Base-by-base conservation (phyloP, 2,113 vertebrate species). In the Bombycilla garrulus region DNA sequence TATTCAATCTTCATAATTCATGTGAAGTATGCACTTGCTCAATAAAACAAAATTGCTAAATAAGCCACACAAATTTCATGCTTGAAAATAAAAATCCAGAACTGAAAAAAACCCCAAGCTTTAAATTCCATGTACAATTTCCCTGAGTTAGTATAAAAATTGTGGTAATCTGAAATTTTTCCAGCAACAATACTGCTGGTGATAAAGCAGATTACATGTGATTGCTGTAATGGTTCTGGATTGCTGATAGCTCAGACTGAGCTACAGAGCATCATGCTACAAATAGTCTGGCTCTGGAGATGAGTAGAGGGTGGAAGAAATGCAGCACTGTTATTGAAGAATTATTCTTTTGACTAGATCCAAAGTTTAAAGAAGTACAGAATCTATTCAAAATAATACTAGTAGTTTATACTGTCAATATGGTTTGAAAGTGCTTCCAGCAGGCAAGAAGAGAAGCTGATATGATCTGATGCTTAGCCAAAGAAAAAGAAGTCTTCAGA, bases 191-290 rank as follows among this genome's bases (percentile, higher is more conserved):
- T 23, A 78, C 92, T 95, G 22, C 66, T 88, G 17, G 85, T 67
- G 79, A 85, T 84, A 80, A 91, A 93, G 29, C 79, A 82, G 53
- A 95, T 82, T 66, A 80, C 35, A n/a, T 80, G 58, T 86, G 92
- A 84, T 35, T 73, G 62, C 81, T 91, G 51, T 79, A 78, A 86
- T 85, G 56, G 15, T 35, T 96, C 48, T 90, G 57, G 81, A 31
- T 51, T 81, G 78, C 77, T 95, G 74, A 86, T 6, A 81, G 40
- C 19, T 78, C 81, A 84, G 45, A 57, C 48, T 51, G 87, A 83
- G 61, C 48, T 66, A 23, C 40, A 81, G 48, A 76, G 26, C 57
- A 57, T 44, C 72, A 19, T 9, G n/a, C 36, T 82, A 77, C 42
- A 76, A 74, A 79, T 33, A 23, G 18, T 77, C 66, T 80, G 66